Evolutionary conservation across 2,888 invertebrate genomes (phyloP), one percentile per base, ranked within the genome.

Genomic region (Eumerus sabulonum): DNA sequence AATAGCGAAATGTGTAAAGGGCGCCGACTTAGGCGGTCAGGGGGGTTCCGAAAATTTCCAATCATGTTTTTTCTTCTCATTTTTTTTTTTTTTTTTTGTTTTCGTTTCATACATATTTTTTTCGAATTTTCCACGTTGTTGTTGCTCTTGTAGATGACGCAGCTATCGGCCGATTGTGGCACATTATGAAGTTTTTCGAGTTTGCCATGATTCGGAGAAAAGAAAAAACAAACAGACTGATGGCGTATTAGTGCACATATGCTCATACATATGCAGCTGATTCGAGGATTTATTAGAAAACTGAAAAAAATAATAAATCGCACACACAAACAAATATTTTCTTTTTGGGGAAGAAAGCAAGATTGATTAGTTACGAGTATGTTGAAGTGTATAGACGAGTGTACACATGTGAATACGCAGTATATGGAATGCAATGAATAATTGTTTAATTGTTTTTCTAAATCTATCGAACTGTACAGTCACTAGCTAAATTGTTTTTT

Each of bases 1-100:
- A 59, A 59, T 76, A 66, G 71, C 76, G 71, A 76, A 76, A 76
- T 72, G 76, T 51, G 36, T 76, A 71, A 71, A 36, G 16, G 35
- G 62, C 17, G 53, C 17, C 48, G 54, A 40, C 38, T 17, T 11
- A 45, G 63, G 19, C 1, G 36, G 54, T 19, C 18, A 59, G 11
- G 60, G 66, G 54, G 48, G 45, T 53, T 36, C 54, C 54, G 42
- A 56, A 59, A 62, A 66, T 71, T 42, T 60, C 66, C 71, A 51
- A 64, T 64, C 59, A 59, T 59, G 63, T 64, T 71, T 63, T 17
- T n/a, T 44, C 17, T 51, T 48, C 62, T 50, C 14, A 18, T 27
- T 64, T 51, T n/a, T 51, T 40, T 50, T 48, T 68, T 50, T 19
- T 19, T 35, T 64, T 51, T n/a, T n/a, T n/a, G n/a, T n/a, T n/a